phyloP scores from a whole-genome alignment of 2,797 vertebrate genomes.

The Paguma larvata region DNA sequence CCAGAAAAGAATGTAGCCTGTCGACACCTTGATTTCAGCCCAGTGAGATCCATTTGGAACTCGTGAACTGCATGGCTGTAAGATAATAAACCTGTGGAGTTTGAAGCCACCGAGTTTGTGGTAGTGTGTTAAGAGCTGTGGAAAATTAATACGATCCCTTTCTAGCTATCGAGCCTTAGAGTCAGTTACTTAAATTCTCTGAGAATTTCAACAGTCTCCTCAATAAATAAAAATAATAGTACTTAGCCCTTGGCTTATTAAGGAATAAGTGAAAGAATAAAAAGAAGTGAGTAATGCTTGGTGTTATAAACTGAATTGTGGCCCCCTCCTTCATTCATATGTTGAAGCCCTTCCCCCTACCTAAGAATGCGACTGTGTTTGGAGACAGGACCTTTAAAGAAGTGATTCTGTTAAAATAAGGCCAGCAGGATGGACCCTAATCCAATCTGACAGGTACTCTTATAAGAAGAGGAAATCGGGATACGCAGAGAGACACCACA shows the following conservation, averaged over 20 bases:
- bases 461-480: neutral
- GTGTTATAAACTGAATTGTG: neutral
- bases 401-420: neutral
- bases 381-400: neutral
- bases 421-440: neutral
- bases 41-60: neutral
- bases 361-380: neutral
- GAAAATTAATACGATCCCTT: neutral
- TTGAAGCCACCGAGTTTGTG: neutral
- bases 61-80: neutral
- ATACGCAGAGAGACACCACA: neutral
- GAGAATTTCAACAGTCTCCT: neutral
- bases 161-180: neutral
- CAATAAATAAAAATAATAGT: neutral
- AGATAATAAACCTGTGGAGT: neutral
- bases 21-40: neutral
- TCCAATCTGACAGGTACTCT: neutral
- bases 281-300: neutral
- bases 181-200: neutral
- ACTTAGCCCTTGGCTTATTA: neutral
- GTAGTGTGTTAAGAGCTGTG: neutral
- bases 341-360: neutral
- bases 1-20: neutral
- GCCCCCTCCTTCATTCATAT: neutral
- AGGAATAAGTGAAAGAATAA: neutral